Evolutionary conservation across 1,140 invertebrate genomes (phyloP), one percentile per base, ranked within the genome.

Genomic region (Caerostris darwini): DNA sequence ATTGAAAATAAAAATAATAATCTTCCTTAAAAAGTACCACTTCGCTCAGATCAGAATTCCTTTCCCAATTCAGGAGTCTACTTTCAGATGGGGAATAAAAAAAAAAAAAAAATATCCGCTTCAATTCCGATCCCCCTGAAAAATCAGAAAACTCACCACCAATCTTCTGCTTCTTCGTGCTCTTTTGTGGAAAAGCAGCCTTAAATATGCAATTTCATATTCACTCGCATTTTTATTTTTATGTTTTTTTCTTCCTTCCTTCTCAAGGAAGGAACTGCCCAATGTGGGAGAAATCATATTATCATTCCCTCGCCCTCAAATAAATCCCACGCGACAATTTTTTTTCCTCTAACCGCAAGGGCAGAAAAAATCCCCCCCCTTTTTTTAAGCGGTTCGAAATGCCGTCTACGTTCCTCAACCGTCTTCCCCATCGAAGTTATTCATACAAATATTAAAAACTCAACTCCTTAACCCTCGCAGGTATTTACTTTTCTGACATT

Each of bases 401-500:
- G 61, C n/a, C 61, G 61, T 81, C 50, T 81, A 17, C 19, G 19
- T 81, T 19, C 19, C 19, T 81, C 50, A 12, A 53, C 56, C 57
- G 58, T 12, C 56, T 12, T 12, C 54, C 14, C 14, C 56, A 19
- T 34, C 8, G 17, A 19, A 54, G 14, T 85, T 57, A 85, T 85
- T 54, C 82, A 85, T 58, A 58, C 54, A 85, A 85, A 85, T 85
- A 85, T 85, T 85, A 85, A 85, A 85, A 85, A 85, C 82, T 58
- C 56, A 19, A 85, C 82, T 85, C 17, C 56, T 58, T 85, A 85
- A 85, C 50, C 82, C 82, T 19, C 17, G 12, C 56, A 58, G 82
- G 82, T 85, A 85, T 85, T 85, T 85, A 85, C 82, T 85, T 85
- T 85, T 58, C 82, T 54, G 54, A 85, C 54, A 58, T 58, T 85